Evolutionary conservation across 2,888 invertebrate genomes (phyloP).

Genomic region (Diarsia mendica): DNA sequence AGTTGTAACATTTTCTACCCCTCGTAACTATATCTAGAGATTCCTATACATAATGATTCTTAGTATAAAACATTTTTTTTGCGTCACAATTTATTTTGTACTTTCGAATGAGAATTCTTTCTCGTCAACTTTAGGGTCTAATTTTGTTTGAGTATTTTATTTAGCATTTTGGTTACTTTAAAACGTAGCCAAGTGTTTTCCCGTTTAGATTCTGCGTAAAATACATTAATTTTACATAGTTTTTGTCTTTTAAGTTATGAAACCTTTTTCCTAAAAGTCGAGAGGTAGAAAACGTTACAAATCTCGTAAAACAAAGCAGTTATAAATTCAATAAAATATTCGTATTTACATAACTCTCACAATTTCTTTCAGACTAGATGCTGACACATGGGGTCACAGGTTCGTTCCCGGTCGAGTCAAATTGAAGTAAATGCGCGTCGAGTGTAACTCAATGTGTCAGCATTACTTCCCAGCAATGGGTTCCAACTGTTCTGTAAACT

Average conservation of each 20-base stretch:
- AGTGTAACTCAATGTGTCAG: slow-evolving; percentile 46
- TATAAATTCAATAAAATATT: slow-evolving; percentile 49
- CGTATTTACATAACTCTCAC: slow-evolving; percentile 62
- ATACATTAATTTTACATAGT: background rate
- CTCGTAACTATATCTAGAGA: slow-evolving; percentile 20
- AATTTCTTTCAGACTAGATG: slow-evolving; percentile 58
- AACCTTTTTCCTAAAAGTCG: background rate
- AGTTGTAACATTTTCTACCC: slow-evolving; percentile 37
- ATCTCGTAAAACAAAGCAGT: slow-evolving; percentile 5
- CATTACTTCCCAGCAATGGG: slow-evolving; percentile 27
- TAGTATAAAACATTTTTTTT: background rate
- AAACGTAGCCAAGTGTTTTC: background rate
- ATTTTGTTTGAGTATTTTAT: slow-evolving; percentile 12
- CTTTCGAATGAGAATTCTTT: slow-evolving; percentile 11
- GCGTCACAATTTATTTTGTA: background rate
- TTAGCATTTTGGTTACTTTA: background rate
- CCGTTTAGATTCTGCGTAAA: background rate
- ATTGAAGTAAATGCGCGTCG: slow-evolving; percentile 16
- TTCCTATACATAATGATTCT: slow-evolving; percentile 25
- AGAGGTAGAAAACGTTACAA: slow-evolving; percentile 31
- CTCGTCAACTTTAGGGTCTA: slow-evolving; percentile 4
- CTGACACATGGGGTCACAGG: slow-evolving; percentile 56
- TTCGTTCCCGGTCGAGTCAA: slow-evolving; percentile 6
- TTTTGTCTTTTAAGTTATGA: background rate
- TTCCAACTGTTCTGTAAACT: slow-evolving; percentile 41